Percentiles rank a stretch among this genome's conserved stretches.
These are phyloP conservation scores for Brachionus koreanus DNA, from an alignment of 1,140 invertebrate genomes.

Conservation along the genomic window DNA sequence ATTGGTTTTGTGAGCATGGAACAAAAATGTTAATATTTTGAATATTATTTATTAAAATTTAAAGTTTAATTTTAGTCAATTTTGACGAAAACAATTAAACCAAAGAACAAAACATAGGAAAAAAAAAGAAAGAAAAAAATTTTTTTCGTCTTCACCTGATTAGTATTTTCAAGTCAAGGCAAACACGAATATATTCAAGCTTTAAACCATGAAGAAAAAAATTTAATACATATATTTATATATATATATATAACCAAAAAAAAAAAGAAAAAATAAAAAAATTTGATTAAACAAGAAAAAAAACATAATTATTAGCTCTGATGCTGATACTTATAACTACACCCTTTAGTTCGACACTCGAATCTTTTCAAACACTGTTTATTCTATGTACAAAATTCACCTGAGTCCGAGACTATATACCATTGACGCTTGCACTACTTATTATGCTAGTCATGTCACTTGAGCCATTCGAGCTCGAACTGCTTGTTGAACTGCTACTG, in stretches of 20 bases:
- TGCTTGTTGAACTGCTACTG: background rate
- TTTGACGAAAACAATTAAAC: slow-evolving; percentile 3
- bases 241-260: background rate
- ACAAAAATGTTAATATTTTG: background rate
- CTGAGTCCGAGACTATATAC: background rate
- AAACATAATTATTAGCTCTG: background rate
- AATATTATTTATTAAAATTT: slow-evolving; percentile 4
- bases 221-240: background rate
- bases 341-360: background rate
- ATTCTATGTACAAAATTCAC: background rate
- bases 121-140: slow-evolving; percentile 5
- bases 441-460: background rate
- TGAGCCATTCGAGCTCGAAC: background rate
- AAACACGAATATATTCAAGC: background rate
- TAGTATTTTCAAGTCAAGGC: background rate
- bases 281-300: background rate
- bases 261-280: background rate
- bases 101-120: background rate
- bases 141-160: slow-evolving; percentile 7
- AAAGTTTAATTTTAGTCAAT: slow-evolving; percentile 2
- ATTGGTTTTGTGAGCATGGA: too few relatives aligned
- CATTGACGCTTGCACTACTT: background rate
- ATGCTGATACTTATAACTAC: background rate
- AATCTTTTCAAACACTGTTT: slow-evolving; percentile 1
- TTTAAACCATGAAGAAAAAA: background rate